Base-by-base conservation (phyloP, 2,888 invertebrate species). In the Sinopyrophorus schimmeli region DNA sequence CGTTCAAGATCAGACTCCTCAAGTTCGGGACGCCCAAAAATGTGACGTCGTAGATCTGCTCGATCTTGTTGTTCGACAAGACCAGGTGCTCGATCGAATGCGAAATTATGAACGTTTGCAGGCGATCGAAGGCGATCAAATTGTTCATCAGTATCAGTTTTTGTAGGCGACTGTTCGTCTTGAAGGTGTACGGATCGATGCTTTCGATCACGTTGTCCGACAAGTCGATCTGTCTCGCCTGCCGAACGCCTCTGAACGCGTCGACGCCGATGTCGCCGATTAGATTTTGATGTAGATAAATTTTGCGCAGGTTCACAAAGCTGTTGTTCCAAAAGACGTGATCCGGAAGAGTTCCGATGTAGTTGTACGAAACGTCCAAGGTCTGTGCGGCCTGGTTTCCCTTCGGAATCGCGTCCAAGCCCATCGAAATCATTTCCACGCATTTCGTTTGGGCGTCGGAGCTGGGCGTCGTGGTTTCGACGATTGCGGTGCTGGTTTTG, bases 121-220 rank as follows among this genome's bases (percentile, higher is more conserved):
- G 53, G 5, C 65, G 64, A 20, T 61, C 54, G 40, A 72, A 70
- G 14, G 38, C 51, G 23, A 73, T 65, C 20, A 48, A 58, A 52
- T 73, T 73, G 38, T 63, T 58, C n/a, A 66, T 62, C 28, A 72
- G 46, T 50, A 70, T 65, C 11, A 73, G 41, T 48, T 66, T 69
- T 30, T 66, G 60, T 30, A 73, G 53, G 37, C 58, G 63, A n/a
- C 31, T 41, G 50, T 70, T 73, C 16, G 55, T 44, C 35, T 62
- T 63, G 50, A 73, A 72, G 1, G 65, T 67, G 47, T 66, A 63
- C 7, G 66, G 55, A 31, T 70, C 69, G 16, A 73, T 37, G 1
- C 52, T 28, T 14, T 60, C 64, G 15, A 73, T 55, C 18, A 68
- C 62, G 48, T 73, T 73, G 24, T 64, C 65, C 1, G 71, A 71